These are phyloP conservation scores for Branchellion lobata DNA, from an alignment of 2,888 invertebrate species.

Conservation along the genomic window DNA sequence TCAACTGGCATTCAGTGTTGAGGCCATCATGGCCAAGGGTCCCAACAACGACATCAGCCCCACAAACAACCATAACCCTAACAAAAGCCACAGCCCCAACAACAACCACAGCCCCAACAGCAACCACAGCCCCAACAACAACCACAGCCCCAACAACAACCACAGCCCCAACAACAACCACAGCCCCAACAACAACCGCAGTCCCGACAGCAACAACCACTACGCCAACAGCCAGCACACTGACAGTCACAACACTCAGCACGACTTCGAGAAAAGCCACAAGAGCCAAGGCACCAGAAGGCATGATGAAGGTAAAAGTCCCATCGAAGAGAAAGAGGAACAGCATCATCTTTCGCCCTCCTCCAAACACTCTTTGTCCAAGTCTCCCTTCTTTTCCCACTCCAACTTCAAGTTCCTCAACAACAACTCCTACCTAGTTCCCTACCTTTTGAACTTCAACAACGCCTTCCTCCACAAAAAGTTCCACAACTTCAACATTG, in stretches of 20 bases:
- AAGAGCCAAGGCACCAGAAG: neutral
- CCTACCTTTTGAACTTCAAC: conserved; percentile 6
- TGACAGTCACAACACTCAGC: neutral
- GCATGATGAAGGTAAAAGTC: too few species aligned
- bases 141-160: neutral
- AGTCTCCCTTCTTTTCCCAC: neutral
- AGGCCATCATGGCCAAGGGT: conserved; percentile 41
- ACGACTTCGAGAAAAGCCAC: neutral
- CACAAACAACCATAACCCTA: neutral
- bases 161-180: neutral
- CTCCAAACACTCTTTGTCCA: neutral
- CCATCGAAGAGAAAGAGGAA: too few species aligned
- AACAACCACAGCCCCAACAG: neutral
- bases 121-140: neutral
- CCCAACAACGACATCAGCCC: too few species aligned
- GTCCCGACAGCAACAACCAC: neutral
- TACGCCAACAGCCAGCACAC: neutral
- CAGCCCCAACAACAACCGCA: neutral
- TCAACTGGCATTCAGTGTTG: conserved; percentile 36
- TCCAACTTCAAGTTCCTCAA: conserved; percentile 5
- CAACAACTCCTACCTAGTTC: neutral
- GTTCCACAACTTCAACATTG: conserved; percentile 9
- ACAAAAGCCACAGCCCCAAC: neutral
- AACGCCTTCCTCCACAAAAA: conserved; percentile 2
- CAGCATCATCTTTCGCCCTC: neutral